Conservation (phyloP, 2,888 invertebrate genomes). For the Caradrina kadenii region DNA sequence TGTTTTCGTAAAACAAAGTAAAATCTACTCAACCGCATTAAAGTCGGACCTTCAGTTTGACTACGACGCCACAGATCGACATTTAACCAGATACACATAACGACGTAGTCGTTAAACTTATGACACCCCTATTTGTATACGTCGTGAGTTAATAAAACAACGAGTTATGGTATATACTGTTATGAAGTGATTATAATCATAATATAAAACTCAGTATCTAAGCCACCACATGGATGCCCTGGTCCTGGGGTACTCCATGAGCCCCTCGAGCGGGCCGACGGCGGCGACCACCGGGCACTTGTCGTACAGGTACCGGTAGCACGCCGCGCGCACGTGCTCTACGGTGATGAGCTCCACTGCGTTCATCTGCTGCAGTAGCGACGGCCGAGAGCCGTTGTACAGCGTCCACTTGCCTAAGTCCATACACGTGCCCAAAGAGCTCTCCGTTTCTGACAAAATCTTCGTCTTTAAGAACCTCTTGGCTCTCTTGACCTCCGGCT, state of each 20-base stretch:
- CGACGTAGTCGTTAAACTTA: too few relatives aligned
- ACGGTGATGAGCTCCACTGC: constrained; percentile 95
- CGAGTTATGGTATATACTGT: not conserved
- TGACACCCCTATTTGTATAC: too few relatives aligned
- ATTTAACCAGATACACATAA: too few relatives aligned
- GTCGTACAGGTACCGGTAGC: constrained; percentile 97
- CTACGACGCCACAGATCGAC: too few relatives aligned
- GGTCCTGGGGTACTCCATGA: constrained; percentile 95
- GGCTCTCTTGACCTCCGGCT: constrained; percentile 96
- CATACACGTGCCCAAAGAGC: constrained; percentile 96
- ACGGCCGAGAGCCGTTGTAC: constrained; percentile 96
- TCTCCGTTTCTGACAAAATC: constrained; percentile 96
- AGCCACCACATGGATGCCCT: constrained; percentile 96
- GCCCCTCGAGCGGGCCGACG: constrained; percentile 96
- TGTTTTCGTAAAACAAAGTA: too few relatives aligned
- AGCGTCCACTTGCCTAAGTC: constrained; percentile 98
- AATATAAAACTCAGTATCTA: constrained; percentile 66
- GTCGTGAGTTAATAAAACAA: not conserved
- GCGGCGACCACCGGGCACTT: constrained; percentile 97
- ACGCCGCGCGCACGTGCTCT: constrained; percentile 93
- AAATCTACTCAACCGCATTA: too few relatives aligned
- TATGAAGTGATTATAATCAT: constrained; percentile 11
- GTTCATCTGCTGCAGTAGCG: constrained; percentile 95
- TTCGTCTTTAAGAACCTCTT: constrained; percentile 97
- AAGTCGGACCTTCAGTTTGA: too few relatives aligned